phyloP scores from a whole-genome alignment of 1,140 invertebrate genomes.

The Zaprionus kolodkinae region DNA sequence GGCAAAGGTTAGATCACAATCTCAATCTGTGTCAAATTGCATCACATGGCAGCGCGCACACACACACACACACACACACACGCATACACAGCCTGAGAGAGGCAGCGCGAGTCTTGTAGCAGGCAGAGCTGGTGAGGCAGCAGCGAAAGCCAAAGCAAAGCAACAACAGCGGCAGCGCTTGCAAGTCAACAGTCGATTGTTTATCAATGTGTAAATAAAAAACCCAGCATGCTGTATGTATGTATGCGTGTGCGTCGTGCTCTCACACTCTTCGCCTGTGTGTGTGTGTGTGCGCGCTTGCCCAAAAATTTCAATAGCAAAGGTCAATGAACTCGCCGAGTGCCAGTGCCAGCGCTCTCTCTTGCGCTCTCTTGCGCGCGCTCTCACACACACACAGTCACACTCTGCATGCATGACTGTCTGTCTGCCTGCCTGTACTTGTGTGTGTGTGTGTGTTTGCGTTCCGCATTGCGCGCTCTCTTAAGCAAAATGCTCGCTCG shows the following conservation, averaged over 20 bases:
- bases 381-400: slow-evolving; percentile 7
- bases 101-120: background rate
- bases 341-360: slow-evolving; percentile 24
- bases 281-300: slow-evolving; percentile 55
- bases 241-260: slow-evolving; percentile 1
- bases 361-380: slow-evolving; percentile 22
- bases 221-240: background rate
- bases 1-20: slow-evolving; percentile 44
- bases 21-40: slow-evolving; percentile 52
- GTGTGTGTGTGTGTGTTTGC: slow-evolving; percentile 30
- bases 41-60: slow-evolving; percentile 30
- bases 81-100: background rate
- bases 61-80: slow-evolving; percentile 15
- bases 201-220: slow-evolving; percentile 80
- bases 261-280: background rate
- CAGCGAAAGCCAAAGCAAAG: slow-evolving; percentile 27
- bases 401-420: slow-evolving; percentile 14
- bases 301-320: slow-evolving; percentile 84
- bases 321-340: slow-evolving; percentile 79
- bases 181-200: slow-evolving; percentile 69
- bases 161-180: slow-evolving; percentile 27
- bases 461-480: slow-evolving; percentile 54
- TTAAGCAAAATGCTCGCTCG: slow-evolving; percentile 1
- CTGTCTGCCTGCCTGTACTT: background rate
- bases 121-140: slow-evolving; percentile 30